These are phyloP conservation scores for Python bivittatus DNA, from an alignment of 2,113 vertebrate species.

Conservation along the genomic window DNA sequence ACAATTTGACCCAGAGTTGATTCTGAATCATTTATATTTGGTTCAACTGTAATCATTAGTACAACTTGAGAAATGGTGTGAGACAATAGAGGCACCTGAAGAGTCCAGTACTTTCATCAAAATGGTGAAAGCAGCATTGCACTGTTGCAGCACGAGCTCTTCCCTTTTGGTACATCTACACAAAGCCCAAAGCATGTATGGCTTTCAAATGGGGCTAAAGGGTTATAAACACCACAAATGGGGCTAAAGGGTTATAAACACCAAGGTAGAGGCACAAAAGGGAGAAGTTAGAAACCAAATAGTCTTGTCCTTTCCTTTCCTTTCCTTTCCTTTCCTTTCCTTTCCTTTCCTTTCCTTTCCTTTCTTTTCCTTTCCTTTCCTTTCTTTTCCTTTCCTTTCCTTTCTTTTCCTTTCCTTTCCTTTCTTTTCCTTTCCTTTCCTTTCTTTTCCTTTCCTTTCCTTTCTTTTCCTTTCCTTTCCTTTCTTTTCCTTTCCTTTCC, in stretches of 20 bases:
- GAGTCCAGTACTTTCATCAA: not conserved
- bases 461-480: too few relatives aligned
- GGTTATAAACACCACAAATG: not conserved
- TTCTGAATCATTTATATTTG: not conserved
- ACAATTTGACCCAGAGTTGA: not conserved
- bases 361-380: too few relatives aligned
- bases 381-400: not conserved
- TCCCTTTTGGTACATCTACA: not conserved
- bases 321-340: not conserved
- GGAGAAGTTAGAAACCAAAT: not conserved
- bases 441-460: too few relatives aligned
- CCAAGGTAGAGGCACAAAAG: not conserved
- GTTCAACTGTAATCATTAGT: not conserved
- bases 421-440: too few relatives aligned
- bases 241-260: not conserved
- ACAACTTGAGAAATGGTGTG: not conserved
- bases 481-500: too few relatives aligned
- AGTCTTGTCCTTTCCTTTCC: not conserved
- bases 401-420: not conserved
- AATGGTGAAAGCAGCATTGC: not conserved
- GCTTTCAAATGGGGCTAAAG: too few relatives aligned
- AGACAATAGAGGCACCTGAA: not conserved
- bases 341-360: too few relatives aligned
- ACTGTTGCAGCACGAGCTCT: not conserved
- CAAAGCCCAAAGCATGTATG: too few relatives aligned